These are phyloP conservation scores for Brachionus angularis DNA, from an alignment of 1,140 invertebrate genomes.

Conservation along the genomic window DNA sequence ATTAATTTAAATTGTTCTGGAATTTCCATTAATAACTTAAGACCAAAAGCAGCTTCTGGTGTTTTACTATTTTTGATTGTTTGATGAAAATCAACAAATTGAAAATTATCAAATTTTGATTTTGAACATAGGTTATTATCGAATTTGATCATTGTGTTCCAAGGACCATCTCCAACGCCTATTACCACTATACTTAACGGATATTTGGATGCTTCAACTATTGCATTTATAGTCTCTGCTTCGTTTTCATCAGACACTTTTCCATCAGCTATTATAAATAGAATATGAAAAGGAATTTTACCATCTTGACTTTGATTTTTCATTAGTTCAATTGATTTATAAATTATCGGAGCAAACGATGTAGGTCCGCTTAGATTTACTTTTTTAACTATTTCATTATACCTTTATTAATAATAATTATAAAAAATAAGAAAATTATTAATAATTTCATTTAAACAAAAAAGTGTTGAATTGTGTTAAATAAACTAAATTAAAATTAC, in stretches of 20 bases:
- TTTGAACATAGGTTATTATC: slow-evolving; percentile 60
- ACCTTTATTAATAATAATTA: too few relatives aligned
- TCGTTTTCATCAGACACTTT: slow-evolving; percentile 59
- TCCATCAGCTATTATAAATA: slow-evolving; percentile 61
- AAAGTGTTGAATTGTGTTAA: too few relatives aligned
- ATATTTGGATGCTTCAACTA: slow-evolving; percentile 60
- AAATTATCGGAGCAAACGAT: slow-evolving; percentile 60
- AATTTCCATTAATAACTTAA: slow-evolving; percentile 61
- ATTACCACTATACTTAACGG: slow-evolving; percentile 63
- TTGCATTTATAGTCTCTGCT: slow-evolving; percentile 57
- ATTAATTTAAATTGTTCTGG: slow-evolving; percentile 62
- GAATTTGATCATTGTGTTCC: slow-evolving; percentile 61
- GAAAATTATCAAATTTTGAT: slow-evolving; percentile 62
- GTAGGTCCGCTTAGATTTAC: too few relatives aligned
- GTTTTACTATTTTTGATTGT: too few relatives aligned
- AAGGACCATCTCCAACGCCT: slow-evolving; percentile 62
- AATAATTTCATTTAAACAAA: too few relatives aligned
- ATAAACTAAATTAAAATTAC: too few relatives aligned
- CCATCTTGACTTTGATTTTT: too few relatives aligned
- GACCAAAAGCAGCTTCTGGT: slow-evolving; percentile 58
- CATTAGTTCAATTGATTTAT: slow-evolving; percentile 58
- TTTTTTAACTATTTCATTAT: too few relatives aligned
- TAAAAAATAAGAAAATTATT: too few relatives aligned
- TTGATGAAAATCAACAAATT: slow-evolving; percentile 61
- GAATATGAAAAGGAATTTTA: too few relatives aligned